A percentile compares a stretch with the other conserved stretches of the same genome.
phyloP scores from a whole-genome alignment of 1,140 invertebrate species.

The Vollenhovia emeryi region DNA sequence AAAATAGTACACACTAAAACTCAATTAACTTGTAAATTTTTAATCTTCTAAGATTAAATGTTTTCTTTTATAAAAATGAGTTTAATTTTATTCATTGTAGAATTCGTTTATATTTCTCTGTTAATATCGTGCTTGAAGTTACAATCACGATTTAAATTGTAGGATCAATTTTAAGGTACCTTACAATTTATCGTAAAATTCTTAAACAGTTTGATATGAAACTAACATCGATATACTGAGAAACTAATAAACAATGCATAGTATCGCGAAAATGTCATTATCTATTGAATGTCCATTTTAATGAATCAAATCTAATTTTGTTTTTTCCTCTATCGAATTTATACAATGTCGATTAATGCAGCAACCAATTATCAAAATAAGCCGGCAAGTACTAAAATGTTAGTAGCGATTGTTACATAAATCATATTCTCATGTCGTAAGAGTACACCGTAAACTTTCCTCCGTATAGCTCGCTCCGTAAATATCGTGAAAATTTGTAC shows the following conservation, averaged over 20 bases:
- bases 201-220: background rate
- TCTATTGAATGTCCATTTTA: background rate
- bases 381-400: background rate
- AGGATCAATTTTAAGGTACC: background rate
- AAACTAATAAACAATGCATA: background rate
- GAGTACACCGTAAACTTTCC: slow-evolving; percentile 31
- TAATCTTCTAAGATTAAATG: background rate
- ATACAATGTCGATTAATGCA: background rate
- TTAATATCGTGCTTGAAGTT: background rate
- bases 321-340: background rate
- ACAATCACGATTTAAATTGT: background rate
- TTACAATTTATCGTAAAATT: background rate
- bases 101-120: background rate
- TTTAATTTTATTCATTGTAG: background rate
- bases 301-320: background rate
- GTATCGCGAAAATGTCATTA: background rate
- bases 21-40: background rate
- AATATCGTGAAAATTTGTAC: slow-evolving; percentile 42
- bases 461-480: background rate
- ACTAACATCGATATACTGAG: background rate
- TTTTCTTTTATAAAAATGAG: background rate
- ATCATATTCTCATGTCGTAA: slow-evolving; percentile 39
- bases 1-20: background rate
- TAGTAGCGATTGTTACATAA: slow-evolving; percentile 39
- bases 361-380: slow-evolving; percentile 4